Conservation (phyloP, 2,888 invertebrate species). For the Dicranocentrus wangi region DNA sequence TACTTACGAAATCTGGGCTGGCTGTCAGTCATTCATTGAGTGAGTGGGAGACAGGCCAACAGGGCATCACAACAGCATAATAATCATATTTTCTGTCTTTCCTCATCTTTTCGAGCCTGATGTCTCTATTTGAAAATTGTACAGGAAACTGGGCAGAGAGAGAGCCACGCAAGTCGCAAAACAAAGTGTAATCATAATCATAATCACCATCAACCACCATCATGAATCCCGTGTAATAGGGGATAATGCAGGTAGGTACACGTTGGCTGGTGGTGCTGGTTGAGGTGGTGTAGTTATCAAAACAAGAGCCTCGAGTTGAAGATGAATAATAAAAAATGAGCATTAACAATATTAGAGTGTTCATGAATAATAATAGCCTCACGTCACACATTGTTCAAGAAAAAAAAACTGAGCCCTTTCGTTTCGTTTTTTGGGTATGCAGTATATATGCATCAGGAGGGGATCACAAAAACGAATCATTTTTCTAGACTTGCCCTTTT, state of each 20-base stretch:
- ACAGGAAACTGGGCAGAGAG: background rate
- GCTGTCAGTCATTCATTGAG: constrained; percentile 49
- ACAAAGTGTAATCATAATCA: background rate
- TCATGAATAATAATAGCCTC: constrained; percentile 61
- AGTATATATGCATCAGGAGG: no score
- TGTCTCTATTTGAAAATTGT: constrained; percentile 4
- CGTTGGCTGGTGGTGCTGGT: background rate
- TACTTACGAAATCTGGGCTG: no score
- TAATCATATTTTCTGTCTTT: no score
- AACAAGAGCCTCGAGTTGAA: constrained; percentile 25
- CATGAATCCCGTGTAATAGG: no score
- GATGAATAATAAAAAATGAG: constrained; percentile 47
- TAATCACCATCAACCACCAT: constrained; percentile 26
- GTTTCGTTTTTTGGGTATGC: constrained; percentile 33
- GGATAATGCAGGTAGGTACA: constrained; percentile 35
- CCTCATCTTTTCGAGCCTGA: no score
- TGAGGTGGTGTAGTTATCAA: constrained; percentile 24
- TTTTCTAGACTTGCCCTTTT: constrained; percentile 48
- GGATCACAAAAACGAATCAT: constrained; percentile 27
- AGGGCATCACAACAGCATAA: no score
- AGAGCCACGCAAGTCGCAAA: background rate
- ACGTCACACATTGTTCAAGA: constrained; percentile 42
- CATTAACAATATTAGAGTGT: constrained; percentile 54
- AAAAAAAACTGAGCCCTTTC: no score
- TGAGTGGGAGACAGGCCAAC: no score